A percentile compares a stretch with the other conserved stretches of the same genome.
Conservation (phyloP, 2,113 vertebrate species). For the Arvicanthis niloticus region DNA sequence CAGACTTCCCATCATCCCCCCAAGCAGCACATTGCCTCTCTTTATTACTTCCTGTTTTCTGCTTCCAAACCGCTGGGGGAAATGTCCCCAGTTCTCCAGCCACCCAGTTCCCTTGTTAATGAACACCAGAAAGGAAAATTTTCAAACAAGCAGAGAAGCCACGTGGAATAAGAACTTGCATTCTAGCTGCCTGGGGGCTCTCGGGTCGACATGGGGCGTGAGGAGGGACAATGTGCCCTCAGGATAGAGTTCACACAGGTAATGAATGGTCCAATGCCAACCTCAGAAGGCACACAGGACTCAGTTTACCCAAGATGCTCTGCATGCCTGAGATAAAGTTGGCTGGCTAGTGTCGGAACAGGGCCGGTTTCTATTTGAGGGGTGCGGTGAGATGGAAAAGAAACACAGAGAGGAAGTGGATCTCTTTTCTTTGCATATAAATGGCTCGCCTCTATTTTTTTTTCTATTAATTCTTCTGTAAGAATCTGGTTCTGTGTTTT, state of each 20-base stretch:
- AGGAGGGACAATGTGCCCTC: neutral
- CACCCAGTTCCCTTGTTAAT: constrained; percentile 40
- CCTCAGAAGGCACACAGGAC: neutral
- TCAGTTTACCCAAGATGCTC: constrained; percentile 21
- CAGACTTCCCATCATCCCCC: neutral
- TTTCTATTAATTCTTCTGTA: neutral
- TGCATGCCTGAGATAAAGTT: neutral
- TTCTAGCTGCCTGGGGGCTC: neutral
- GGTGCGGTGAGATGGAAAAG: too few relatives aligned
- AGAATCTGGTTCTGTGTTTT: neutral
- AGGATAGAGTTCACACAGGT: neutral
- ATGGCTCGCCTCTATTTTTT: neutral
- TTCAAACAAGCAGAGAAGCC: constrained; percentile 47
- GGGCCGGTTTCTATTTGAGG: neutral
- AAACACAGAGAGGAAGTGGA: neutral
- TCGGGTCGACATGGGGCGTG: neutral
- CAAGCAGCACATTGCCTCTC: neutral
- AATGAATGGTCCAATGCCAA: neutral
- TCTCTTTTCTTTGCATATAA: neutral
- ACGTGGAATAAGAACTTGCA: neutral
- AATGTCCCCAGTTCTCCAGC: constrained; percentile 10
- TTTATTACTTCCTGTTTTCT: constrained; percentile 28
- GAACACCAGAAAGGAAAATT: constrained; percentile 59
- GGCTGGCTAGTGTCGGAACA: neutral
- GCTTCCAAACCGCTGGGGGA: constrained; percentile 42